phyloP scores from a whole-genome alignment of 2,113 vertebrate genomes.

The Aptenodytes forsteri region DNA sequence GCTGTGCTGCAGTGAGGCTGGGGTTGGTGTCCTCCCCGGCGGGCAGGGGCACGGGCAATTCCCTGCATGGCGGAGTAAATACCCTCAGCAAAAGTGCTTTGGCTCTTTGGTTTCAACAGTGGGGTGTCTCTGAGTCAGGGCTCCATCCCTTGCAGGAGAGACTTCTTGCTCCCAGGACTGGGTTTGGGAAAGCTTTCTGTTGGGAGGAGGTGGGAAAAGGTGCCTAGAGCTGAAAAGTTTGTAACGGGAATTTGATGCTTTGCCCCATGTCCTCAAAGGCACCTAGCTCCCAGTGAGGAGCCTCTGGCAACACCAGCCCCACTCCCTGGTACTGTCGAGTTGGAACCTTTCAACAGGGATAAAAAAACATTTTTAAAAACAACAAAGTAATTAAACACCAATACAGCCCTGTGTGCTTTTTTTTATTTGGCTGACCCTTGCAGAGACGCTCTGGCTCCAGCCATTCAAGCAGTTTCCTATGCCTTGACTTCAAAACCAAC shows the following conservation, averaged over 20 bases:
- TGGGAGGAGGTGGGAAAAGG: not conserved
- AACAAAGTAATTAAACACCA: conserved; percentile 16
- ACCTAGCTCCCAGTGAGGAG: not conserved
- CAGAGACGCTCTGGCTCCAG: conserved; percentile 55
- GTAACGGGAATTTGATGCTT: not conserved
- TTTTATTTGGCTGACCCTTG: not conserved
- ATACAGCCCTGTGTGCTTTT: not conserved
- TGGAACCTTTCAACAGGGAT: not conserved
- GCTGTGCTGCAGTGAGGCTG: not conserved
- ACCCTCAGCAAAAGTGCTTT: not conserved
- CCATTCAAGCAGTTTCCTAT: conserved; percentile 32
- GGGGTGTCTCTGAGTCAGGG: not conserved
- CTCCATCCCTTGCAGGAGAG: not conserved
- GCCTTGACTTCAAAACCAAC: conserved; percentile 8
- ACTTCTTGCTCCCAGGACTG: not conserved
- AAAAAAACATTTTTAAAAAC: not conserved
- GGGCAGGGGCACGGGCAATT: not conserved
- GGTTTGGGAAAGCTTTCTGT: not conserved
- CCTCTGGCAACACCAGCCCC: not conserved
- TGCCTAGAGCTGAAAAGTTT: accelerated
- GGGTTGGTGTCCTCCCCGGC: accelerated
- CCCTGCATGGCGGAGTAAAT: accelerated
- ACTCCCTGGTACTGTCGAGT: not conserved
- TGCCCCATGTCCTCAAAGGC: not conserved
- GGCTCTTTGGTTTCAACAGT: not conserved